phyloP scores from a whole-genome alignment of 2,888 invertebrate species.

The Plebejus melissa region DNA sequence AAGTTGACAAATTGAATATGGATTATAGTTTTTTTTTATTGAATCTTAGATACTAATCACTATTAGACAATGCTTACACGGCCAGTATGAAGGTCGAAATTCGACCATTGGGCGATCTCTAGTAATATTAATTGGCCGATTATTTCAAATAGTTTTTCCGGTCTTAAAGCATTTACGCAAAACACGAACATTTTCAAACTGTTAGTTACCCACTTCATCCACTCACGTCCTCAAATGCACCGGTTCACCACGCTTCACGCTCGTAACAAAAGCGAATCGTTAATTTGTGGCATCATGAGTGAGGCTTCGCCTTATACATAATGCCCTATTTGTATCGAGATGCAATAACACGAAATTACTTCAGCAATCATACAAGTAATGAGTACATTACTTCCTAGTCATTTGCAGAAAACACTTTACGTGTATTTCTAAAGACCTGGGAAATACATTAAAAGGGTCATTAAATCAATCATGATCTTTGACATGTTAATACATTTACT shows the following conservation, averaged over 20 bases:
- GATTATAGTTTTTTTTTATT: no score
- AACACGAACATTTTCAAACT: no score
- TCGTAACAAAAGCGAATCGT: constrained; percentile 30
- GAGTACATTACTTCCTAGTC: neutral
- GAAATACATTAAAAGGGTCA: neutral
- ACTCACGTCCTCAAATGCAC: neutral
- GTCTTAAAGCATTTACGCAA: no score
- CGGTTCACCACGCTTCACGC: neutral
- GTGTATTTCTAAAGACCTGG: constrained; percentile 6
- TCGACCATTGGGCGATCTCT: no score
- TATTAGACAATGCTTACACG: no score
- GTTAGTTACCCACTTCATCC: no score
- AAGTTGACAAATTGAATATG: no score
- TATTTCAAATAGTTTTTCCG: no score
- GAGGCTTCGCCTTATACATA: constrained; percentile 17
- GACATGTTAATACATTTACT: neutral
- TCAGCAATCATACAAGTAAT: neutral
- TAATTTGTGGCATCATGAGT: constrained; percentile 27
- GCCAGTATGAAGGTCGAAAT: no score
- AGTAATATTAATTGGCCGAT: no score
- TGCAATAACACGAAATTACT: constrained; percentile 20
- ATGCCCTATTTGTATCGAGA: constrained; percentile 16
- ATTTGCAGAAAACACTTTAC: constrained; percentile 8
- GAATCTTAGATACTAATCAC: no score
- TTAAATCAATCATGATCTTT: constrained; percentile 7